Evolutionary conservation across 2,888 invertebrate species (phyloP).

Genomic region (Erebia epiphron): DNA sequence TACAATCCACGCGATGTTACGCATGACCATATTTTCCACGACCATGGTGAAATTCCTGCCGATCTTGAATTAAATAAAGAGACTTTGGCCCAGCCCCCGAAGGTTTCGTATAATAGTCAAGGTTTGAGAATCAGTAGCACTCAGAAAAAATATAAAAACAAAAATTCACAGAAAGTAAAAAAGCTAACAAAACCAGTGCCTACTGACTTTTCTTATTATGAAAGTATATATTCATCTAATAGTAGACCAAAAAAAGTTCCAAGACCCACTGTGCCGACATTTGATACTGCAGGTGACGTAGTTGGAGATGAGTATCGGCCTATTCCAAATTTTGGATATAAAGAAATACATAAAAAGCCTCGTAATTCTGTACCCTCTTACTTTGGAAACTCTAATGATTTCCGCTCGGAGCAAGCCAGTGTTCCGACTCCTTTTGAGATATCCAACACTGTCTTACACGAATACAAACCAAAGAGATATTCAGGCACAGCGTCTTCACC

Average conservation of each 20-base stretch:
- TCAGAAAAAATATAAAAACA: conserved; percentile 55
- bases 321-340: conserved; percentile 58
- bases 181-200: conserved; percentile 56
- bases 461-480: conserved; percentile 63
- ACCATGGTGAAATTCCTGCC: conserved; percentile 74
- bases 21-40: conserved; percentile 78
- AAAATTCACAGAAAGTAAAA: conserved; percentile 55
- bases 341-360: conserved; percentile 58
- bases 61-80: conserved; percentile 64
- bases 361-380: conserved; percentile 50
- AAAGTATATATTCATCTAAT: conserved; percentile 62
- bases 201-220: conserved; percentile 70
- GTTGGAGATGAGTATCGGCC: conserved; percentile 59
- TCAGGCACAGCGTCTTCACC: conserved; percentile 45
- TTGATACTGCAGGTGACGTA: conserved; percentile 48
- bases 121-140: conserved; percentile 59
- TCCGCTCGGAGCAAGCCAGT: conserved; percentile 55
- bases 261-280: conserved; percentile 51
- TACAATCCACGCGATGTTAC: conserved; percentile 78
- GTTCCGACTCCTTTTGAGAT: conserved; percentile 63
- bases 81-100: conserved; percentile 60
- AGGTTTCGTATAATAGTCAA: conserved; percentile 67
- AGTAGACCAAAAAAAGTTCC: conserved; percentile 53
- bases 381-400: conserved; percentile 57
- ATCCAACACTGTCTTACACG: conserved; percentile 68